phyloP scores from a whole-genome alignment of 2,113 vertebrate species.

The Campylomormyrus numenius region DNA sequence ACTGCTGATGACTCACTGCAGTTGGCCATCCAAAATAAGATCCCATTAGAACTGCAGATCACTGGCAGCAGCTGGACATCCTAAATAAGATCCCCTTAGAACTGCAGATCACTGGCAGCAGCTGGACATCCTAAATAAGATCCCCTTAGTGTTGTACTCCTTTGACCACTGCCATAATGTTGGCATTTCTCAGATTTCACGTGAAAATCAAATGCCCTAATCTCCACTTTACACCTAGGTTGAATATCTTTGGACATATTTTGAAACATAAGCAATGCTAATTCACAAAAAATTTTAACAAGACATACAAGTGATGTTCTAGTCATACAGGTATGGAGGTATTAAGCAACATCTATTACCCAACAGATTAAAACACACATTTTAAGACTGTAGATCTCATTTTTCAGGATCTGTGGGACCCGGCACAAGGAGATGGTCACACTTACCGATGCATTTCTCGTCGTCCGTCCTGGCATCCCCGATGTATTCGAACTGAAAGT shows the following conservation, averaged over 20 bases:
- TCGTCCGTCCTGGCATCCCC: slow-evolving; percentile 95
- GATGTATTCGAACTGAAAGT: slow-evolving; percentile 95
- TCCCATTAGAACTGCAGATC: not conserved
- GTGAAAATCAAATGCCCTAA: not conserved
- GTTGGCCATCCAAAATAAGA: not conserved
- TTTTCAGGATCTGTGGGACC: slow-evolving; percentile 7
- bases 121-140: not conserved
- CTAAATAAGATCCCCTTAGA: not conserved
- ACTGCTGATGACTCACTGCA: not conserved
- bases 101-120: no score
- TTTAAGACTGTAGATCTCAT: not conserved
- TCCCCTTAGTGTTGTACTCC: not conserved
- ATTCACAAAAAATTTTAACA: not conserved
- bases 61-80: not conserved
- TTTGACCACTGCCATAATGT: not conserved
- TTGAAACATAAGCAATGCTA: not conserved
- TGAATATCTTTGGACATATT: not conserved
- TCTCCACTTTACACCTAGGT: not conserved
- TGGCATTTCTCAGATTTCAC: not conserved
- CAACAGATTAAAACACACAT: not conserved
- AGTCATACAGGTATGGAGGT: not conserved
- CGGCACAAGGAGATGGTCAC: not conserved
- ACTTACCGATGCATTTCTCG: slow-evolving; percentile 85
- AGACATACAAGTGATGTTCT: not conserved
- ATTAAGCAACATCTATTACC: not conserved